Conservation (phyloP, 2,888 invertebrate genomes). For the Netelia fuscicornis region DNA sequence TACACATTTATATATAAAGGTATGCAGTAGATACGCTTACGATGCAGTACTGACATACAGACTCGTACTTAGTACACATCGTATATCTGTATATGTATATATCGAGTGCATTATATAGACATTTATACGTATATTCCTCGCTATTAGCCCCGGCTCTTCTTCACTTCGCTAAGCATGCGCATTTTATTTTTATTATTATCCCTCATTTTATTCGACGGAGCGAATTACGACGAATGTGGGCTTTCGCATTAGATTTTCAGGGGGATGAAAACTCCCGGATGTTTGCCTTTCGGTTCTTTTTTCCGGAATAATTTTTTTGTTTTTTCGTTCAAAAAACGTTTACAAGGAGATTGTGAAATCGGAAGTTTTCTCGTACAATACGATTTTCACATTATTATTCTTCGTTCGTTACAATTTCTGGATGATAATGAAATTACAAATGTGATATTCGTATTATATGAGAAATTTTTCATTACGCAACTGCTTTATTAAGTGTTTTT, state of each 20-base stretch:
- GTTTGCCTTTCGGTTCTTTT: conserved; percentile 4
- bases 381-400: background rate
- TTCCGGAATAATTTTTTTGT: background rate
- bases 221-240: conserved; percentile 57
- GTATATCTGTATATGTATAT: conserved; percentile 52
- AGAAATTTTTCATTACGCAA: too few relatives aligned
- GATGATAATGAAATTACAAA: too few relatives aligned
- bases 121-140: conserved; percentile 12
- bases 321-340: background rate
- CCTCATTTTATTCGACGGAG: conserved; percentile 54
- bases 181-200: conserved; percentile 49
- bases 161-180: conserved; percentile 51
- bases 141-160: conserved; percentile 60
- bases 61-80: background rate
- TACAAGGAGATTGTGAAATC: too few relatives aligned
- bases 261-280: conserved; percentile 32
- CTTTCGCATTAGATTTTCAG: conserved; percentile 65
- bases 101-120: conserved; percentile 29
- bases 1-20: conserved; percentile 16
- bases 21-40: conserved; percentile 22
- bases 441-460: too few relatives aligned
- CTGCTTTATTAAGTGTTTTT: too few relatives aligned
- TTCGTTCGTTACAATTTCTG: background rate
- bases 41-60: conserved; percentile 25
- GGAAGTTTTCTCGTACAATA: too few relatives aligned